Base-by-base conservation (phyloP, 2,113 vertebrate genomes). In the Paramisgurnus dabryanus region DNA sequence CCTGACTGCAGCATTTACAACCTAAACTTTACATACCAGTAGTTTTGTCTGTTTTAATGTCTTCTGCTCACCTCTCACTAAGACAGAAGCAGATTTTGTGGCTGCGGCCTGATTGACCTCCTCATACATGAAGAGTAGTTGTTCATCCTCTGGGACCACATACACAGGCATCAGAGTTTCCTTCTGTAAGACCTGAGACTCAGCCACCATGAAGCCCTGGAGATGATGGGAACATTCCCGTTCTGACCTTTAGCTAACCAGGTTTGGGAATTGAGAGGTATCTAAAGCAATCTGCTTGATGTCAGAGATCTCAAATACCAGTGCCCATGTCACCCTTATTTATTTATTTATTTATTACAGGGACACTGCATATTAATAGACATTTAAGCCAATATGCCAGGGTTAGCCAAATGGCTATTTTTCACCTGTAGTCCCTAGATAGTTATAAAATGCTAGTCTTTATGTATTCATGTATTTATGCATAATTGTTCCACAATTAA, bases 51-150 rank as follows among this genome's bases (percentile, higher is more conserved):
- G 3, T 34, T 2, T 34, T 34, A 34, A 34, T 34, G 27, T 34
- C 3, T 34, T 6, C 45, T 10, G 7, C 74, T 88, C 78, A 94
- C 93, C 93, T 91, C 92, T 80, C 57, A 92, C 82, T 49, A 93
- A 86, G 47, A 93, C 88, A 15, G 92, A 92, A 17, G 88, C 90
- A 27, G 87, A 90, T 11, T 87, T 85, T 1, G 87, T 81, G 67
- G 89, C 89, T 9, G 90, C 91, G 0, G 89, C 90, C 67, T 89
- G 87, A 83, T 89, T 92, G n/a, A 93, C 88, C 80, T 94, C 92
- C 11, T 92, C 89, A 66, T 94, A 94, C 91, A 95, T 93, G 73
- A 57, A 87, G n/a, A 94, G 89, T 27, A 95, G 87, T 78, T 93
- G 91, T 6, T 92, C 89, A 11, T 94, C 91, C 76, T 95, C 94